These are phyloP conservation scores for Drosophila prolongata DNA, from an alignment of 2,888 invertebrate genomes.

Conservation along the genomic window DNA sequence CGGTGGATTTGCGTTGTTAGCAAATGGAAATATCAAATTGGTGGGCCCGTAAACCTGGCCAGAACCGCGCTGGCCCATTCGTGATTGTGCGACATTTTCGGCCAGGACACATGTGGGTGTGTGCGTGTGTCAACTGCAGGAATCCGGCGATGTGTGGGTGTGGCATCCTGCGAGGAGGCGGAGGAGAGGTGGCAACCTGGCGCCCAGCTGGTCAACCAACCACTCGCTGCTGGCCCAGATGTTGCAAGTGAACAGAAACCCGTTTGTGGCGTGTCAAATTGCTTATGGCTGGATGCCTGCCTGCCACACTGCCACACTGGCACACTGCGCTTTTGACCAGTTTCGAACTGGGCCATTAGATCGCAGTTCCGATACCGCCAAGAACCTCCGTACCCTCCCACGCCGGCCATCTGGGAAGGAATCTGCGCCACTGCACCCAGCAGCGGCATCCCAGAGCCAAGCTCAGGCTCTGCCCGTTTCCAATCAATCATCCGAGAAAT, in stretches of 20 bases:
- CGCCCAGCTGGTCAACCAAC: constrained; percentile 36
- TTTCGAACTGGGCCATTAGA: constrained; percentile 22
- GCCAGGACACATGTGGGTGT: constrained; percentile 31
- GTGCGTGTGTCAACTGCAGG: constrained; percentile 24
- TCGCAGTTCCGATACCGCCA: constrained; percentile 8
- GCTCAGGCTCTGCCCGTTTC: constrained; percentile 34
- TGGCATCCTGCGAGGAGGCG: background rate
- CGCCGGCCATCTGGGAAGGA: constrained; percentile 16
- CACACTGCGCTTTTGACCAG: constrained; percentile 36
- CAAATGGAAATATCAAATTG: constrained; percentile 52
- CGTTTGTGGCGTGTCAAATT: constrained; percentile 71
- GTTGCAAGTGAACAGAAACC: constrained; percentile 71
- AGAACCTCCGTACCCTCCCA: constrained; percentile 25
- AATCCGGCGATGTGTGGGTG: constrained; percentile 22
- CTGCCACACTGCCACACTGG: constrained; percentile 27
- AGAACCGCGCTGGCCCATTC: constrained; percentile 22
- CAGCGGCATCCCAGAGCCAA: constrained; percentile 59
- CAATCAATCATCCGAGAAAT: constrained; percentile 66
- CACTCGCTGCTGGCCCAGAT: constrained; percentile 41
- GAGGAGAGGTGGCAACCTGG: constrained; percentile 19
- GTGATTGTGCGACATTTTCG: constrained; percentile 36
- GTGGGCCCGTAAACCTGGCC: constrained; percentile 7
- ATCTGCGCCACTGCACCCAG: constrained; percentile 26
- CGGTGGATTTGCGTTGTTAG: constrained; percentile 46
- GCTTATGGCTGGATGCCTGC: constrained; percentile 50